These are phyloP conservation scores for Myotis brandtii DNA, from an alignment of 2,113 vertebrate genomes.

Conservation along the genomic window DNA sequence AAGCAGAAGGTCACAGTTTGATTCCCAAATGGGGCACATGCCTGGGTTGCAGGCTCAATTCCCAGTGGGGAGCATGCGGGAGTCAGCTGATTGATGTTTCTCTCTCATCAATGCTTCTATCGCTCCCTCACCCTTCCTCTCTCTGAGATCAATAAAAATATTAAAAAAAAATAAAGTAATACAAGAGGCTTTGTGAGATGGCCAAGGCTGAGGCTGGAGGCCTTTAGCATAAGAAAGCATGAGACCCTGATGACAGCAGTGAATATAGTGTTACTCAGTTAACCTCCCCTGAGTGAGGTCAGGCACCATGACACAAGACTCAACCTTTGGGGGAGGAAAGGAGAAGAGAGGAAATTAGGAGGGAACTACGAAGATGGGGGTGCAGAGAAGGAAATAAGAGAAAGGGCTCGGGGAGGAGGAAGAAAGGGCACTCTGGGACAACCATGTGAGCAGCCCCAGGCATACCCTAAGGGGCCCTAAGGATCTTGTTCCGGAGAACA, in stretches of 20 bases:
- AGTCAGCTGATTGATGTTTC: too few relatives aligned
- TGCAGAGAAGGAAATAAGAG: not conserved
- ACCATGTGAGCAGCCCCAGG: rapidly evolving
- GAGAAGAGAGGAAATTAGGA: not conserved
- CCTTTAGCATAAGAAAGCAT: not conserved
- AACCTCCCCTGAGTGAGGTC: not conserved
- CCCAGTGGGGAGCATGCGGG: too few relatives aligned
- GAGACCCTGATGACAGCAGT: not conserved
- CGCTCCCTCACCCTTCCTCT: too few relatives aligned
- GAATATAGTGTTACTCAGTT: not conserved
- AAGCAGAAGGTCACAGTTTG: too few relatives aligned
- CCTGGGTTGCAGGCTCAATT: too few relatives aligned
- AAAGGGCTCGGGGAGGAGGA: not conserved
- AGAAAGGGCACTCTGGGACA: not conserved
- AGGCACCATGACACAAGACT: rapidly evolving
- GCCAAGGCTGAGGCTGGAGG: not conserved
- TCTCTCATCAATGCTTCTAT: too few relatives aligned
- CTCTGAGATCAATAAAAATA: too few relatives aligned
- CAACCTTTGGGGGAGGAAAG: not conserved
- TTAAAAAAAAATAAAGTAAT: not conserved
- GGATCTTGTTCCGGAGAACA: not conserved
- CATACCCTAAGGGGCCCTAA: not conserved
- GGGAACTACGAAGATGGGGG: not conserved
- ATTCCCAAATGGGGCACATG: too few relatives aligned
- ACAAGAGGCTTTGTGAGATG: not conserved